These are phyloP conservation scores for Sphenodon punctatus DNA, from an alignment of 2,797 vertebrate genomes.

Conservation along the genomic window DNA sequence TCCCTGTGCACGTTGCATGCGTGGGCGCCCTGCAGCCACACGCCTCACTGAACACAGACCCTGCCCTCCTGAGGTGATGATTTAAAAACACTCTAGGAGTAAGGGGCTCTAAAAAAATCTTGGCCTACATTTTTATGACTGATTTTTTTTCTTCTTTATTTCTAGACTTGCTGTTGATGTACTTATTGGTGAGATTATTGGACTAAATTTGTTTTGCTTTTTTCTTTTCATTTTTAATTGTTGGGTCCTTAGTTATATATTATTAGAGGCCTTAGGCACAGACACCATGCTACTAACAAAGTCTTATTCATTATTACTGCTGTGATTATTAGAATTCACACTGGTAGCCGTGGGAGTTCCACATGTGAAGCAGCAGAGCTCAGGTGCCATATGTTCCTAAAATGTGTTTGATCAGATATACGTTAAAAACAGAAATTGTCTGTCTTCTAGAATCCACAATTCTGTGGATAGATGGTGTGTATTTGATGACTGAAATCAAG, in stretches of 20 bases:
- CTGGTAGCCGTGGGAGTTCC: background rate
- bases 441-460: background rate
- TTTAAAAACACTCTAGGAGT: no score
- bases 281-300: background rate
- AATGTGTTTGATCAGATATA: background rate
- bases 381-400: slow-evolving; percentile 6
- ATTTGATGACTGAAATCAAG: no score
- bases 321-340: slow-evolving; percentile 27
- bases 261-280: background rate
- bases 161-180: background rate
- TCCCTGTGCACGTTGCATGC: no score
- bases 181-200: background rate
- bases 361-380: background rate
- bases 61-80: no score
- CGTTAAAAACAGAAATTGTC: slow-evolving; percentile 5
- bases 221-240: background rate
- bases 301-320: slow-evolving; percentile 25
- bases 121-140: background rate
- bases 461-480: background rate
- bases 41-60: no score
- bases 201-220: no score
- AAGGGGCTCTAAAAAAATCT: background rate
- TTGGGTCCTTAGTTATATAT: background rate
- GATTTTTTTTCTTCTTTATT: background rate
- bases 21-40: no score